Conservation (phyloP, 2,888 invertebrate species). For the Mantis religiosa region DNA sequence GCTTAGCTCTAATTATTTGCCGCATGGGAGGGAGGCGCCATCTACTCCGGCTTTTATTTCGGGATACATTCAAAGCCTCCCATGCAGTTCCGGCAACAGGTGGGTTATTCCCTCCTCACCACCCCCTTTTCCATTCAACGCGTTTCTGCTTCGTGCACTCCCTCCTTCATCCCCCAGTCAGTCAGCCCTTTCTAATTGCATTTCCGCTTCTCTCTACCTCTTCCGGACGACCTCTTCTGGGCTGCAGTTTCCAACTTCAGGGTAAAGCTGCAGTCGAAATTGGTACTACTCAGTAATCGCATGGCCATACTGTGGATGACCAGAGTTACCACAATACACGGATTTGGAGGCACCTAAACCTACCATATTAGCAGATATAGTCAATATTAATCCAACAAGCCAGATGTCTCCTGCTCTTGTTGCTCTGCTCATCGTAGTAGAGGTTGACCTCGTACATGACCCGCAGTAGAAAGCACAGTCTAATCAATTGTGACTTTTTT, state of each 20-base stretch:
- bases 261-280: neutral
- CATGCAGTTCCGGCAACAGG: slow-evolving; percentile 18
- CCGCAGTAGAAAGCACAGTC: too few species aligned
- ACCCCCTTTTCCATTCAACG: neutral
- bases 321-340: neutral
- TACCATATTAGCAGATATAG: too few species aligned
- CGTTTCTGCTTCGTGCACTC: neutral
- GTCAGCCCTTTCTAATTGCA: slow-evolving; percentile 22
- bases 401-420: too few species aligned
- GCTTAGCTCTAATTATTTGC: neutral
- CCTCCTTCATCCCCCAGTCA: slow-evolving; percentile 10
- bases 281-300: neutral
- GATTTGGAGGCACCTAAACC: too few species aligned
- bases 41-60: neutral
- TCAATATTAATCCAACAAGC: too few species aligned
- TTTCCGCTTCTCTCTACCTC: slow-evolving; percentile 15
- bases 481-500: too few species aligned
- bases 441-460: too few species aligned
- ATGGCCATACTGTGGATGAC: neutral
- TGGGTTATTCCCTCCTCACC: slow-evolving; percentile 12
- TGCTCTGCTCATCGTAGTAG: too few species aligned
- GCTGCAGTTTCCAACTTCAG: neutral
- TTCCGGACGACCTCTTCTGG: neutral
- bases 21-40: neutral
- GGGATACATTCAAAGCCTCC: neutral